These are phyloP conservation scores for Avahi laniger DNA, from an alignment of 2,797 vertebrate species.

Conservation along the genomic window DNA sequence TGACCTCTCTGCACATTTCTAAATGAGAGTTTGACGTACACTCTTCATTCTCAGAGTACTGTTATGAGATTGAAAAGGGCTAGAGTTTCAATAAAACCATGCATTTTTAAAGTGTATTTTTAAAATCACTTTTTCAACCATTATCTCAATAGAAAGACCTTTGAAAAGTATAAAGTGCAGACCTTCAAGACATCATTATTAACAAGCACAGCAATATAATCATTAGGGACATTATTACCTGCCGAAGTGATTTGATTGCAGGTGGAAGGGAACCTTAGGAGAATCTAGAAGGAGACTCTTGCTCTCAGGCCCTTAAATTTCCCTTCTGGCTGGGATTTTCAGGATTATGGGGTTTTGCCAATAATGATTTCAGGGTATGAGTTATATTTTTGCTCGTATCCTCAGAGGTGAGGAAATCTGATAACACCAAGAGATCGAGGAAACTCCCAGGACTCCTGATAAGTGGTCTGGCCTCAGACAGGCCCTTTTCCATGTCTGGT, in stretches of 20 bases:
- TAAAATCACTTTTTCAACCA: neutral
- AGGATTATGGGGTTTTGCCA: neutral
- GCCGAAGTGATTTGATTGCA: neutral
- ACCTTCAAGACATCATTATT: constrained; percentile 28
- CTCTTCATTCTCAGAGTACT: neutral
- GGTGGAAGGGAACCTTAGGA: neutral
- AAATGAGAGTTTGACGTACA: neutral
- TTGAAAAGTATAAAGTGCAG: constrained; percentile 67
- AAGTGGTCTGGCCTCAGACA: neutral
- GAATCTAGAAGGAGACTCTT: neutral
- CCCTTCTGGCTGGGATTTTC: neutral
- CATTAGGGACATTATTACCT: constrained; percentile 26
- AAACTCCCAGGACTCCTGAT: neutral
- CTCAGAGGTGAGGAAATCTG: neutral
- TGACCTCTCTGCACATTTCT: neutral
- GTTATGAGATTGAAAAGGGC: neutral
- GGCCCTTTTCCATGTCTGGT: neutral
- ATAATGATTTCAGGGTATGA: neutral
- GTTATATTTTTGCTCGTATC: neutral
- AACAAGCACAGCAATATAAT: constrained; percentile 43
- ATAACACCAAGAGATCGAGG: neutral
- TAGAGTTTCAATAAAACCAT: neutral
- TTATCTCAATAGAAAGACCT: constrained; percentile 62
- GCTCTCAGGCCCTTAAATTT: neutral
- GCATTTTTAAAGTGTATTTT: neutral